Percentiles rank a stretch among this genome's conserved stretches.
Conservation (phyloP, 1,140 invertebrate genomes). For the Orchesella cincta region DNA sequence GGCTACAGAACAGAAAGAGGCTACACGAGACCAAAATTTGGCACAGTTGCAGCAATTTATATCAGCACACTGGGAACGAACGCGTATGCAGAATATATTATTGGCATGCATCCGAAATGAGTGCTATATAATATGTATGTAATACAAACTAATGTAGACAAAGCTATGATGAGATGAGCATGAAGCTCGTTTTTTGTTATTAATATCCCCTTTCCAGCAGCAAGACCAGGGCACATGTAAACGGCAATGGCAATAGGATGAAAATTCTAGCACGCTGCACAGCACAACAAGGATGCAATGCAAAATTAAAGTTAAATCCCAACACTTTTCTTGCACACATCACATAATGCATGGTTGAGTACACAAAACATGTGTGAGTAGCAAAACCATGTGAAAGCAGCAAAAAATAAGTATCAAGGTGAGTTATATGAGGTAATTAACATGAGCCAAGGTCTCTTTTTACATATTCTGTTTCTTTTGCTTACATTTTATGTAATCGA, state of each 20-base stretch:
- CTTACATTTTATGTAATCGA: too few species aligned
- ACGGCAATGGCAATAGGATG: too few species aligned
- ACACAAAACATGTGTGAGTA: not conserved
- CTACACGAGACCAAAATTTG: too few species aligned
- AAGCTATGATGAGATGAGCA: not conserved
- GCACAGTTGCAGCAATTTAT: too few species aligned
- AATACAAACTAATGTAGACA: too few species aligned
- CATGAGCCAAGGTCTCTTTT: conserved; percentile 21
- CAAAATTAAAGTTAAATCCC: not conserved
- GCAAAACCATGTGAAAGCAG: conserved; percentile 21
- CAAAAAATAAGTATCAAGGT: conserved; percentile 21
- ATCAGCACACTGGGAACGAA: too few species aligned
- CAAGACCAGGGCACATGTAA: not conserved
- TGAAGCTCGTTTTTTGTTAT: not conserved
- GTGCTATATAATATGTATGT: too few species aligned
- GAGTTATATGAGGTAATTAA: conserved; percentile 6
- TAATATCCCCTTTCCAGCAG: not conserved
- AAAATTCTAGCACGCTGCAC: too few species aligned
- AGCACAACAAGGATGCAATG: not conserved
- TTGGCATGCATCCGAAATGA: too few species aligned
- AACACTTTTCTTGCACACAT: not conserved
- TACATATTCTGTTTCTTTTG: not conserved
- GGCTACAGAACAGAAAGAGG: too few species aligned
- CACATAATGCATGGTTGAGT: not conserved
- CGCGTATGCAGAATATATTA: too few species aligned